Evolutionary conservation across 2,797 vertebrate species (phyloP).

Genomic region (Hypotaenidia philippensis): DNA sequence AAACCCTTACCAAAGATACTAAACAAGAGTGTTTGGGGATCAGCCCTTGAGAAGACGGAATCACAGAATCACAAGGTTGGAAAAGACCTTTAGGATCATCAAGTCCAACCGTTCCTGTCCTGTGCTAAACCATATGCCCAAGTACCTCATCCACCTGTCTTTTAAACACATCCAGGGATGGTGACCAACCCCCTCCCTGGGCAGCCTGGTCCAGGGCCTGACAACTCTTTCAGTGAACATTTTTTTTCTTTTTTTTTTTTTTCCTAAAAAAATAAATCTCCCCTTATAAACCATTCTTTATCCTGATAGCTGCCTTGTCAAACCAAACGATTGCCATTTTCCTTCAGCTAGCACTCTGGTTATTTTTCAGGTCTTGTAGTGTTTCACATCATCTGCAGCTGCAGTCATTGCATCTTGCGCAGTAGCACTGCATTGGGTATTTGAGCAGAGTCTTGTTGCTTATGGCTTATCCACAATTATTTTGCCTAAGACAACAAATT

Average conservation of each 20-base stretch:
- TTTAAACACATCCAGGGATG: no score
- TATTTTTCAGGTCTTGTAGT: neutral
- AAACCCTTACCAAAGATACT: neutral
- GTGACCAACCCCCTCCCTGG: no score
- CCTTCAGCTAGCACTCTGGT: neutral
- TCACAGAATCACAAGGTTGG: no score
- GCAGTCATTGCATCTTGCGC: neutral
- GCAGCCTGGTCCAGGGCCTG: no score
- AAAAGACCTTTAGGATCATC: no score
- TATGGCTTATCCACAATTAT: neutral
- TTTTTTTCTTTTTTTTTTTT: no score
- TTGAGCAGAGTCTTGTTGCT: neutral
- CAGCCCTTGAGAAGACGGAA: neutral
- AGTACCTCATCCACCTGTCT: no score
- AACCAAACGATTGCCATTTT: neutral
- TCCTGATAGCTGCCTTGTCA: neutral
- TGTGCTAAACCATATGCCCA: no score
- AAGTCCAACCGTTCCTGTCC: no score
- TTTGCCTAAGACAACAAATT: neutral
- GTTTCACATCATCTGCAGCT: neutral
- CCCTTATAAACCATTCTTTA: neutral
- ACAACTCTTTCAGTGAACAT: no score
- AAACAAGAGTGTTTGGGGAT: neutral
- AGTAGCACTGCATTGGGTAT: neutral
- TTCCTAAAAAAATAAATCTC: neutral